Evolutionary conservation across 2,888 invertebrate genomes (phyloP), one percentile per base, ranked within the genome.

Genomic region (Steromphala cineraria): DNA sequence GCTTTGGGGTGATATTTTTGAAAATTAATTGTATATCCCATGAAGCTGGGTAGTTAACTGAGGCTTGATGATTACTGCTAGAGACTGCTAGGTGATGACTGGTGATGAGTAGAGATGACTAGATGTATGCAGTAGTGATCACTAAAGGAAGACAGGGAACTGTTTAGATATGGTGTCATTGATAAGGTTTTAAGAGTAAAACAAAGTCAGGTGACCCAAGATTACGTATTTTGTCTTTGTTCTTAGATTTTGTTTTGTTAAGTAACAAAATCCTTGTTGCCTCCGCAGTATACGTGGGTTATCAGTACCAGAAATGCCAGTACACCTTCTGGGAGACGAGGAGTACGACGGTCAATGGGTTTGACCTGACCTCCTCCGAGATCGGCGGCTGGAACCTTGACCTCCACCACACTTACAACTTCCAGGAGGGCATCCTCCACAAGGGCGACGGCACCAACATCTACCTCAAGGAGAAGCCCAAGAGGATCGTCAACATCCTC

Each of bases 321-420:
- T 96, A 82, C 96, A 90, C 98, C 17, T 96, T 99, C 53, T 99
- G 99, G 99, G 97, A 98, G 89, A 97, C 97, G 2, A 97, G 98
- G 94, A 98, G 98, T 0, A 97, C 98, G 1, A 97, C 97, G 53
- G 94, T 99, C 89, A 97, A 98, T 93, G 99, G 99, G 28, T 98
- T 98, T 94, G 98, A 98, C 93, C 97, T 99, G 76, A 97, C 97
- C 91, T 98, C 98, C 85, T 98, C 99, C 0, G 98, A 98, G 92
- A 97, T 99, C 79, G 99, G 99, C 0, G 98, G 98, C 74, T 99
- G 99, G 99, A 98, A 99, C 77, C 94, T 99, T 79, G 97, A 99
- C 93, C 97, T 99, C 85, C 99, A 99, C 94, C 99, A 99, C 94
- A 98, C 98, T 93, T 99, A 99, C 94, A 99, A 99, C 94, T 98